Evolutionary conservation across 2,113 vertebrate species (phyloP), one percentile per base, ranked within the genome.

Genomic region (Climacteris rufus): DNA sequence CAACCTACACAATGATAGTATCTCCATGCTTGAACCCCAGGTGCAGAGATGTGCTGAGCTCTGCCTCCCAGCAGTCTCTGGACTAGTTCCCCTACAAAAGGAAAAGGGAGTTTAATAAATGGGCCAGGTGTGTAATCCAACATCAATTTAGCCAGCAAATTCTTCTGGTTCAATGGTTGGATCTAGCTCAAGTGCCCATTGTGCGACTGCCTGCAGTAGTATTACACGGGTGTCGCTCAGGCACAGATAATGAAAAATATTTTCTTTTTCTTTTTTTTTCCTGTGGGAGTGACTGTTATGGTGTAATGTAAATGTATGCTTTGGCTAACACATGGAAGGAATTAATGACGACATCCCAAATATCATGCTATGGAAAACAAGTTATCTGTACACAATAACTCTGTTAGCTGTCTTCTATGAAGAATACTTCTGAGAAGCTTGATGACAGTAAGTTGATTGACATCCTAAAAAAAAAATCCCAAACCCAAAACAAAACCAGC

Each of bases 381-480:
- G 71, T 96, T 96, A 87, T 40, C 65, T 9, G 0, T 77, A 94
- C 54, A 91, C 85, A 90, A 84, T 89, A 92, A 94, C 89, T 95
- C 83, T 91, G 72, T 86, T 94, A 87, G 95, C 89, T 24, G 40
- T 49, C 79, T 95, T 83, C 49, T 72, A 16, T 8, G 56, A 96
- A 70, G 83, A 95, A 77, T 74, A 78, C 75, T 97, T 95, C 47
- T 88, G 81, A 94, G 88, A 92, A 96, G 87, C 81, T 85, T 57
- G 94, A 97, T 95, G 96, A 93, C 90, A 95, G 93, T 27, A 72
- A 95, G 87, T 78, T 97, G 97, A 97, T 78, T 93, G 96, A 97
- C 96, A 91, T 94, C 68, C 94, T 78, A 87, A 59, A 56, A 57
- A 61, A 77, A 82, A 9, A 20, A 8, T 6, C 33, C n/a, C 63